Percentiles rank a stretch among this genome's conserved stretches.
phyloP scores from a whole-genome alignment of 2,888 invertebrate species.

The Elegia similella region DNA sequence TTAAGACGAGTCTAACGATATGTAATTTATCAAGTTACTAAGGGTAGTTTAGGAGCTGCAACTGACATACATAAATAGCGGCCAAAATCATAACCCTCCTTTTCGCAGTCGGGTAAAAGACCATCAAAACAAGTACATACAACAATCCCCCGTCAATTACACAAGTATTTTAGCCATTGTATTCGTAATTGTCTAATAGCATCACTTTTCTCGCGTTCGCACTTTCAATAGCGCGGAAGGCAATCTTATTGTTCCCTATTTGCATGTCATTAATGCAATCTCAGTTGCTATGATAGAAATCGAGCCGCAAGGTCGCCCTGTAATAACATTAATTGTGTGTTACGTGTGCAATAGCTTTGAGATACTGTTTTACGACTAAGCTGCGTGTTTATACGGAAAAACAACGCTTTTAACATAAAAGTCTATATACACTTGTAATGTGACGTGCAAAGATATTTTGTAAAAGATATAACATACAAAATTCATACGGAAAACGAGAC shows the following conservation, averaged over 20 bases:
- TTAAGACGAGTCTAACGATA: too few relatives aligned
- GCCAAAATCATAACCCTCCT: too few relatives aligned
- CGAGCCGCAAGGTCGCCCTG: slow-evolving; percentile 55
- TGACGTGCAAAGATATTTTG: too few relatives aligned
- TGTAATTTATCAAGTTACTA: too few relatives aligned
- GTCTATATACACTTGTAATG: too few relatives aligned
- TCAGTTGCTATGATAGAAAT: slow-evolving; percentile 72
- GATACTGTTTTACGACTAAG: slow-evolving; percentile 35
- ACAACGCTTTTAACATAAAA: too few relatives aligned
- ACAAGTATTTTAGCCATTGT: slow-evolving; percentile 41
- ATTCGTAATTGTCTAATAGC: slow-evolving; percentile 57
- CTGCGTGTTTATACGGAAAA: not conserved
- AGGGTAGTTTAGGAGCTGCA: too few relatives aligned
- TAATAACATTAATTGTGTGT: slow-evolving; percentile 65
- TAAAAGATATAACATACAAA: too few relatives aligned
- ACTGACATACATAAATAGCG: too few relatives aligned
- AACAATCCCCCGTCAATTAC: slow-evolving; percentile 11
- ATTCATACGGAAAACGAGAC: too few relatives aligned
- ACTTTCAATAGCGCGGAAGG: slow-evolving; percentile 74
- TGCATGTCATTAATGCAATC: slow-evolving; percentile 69
- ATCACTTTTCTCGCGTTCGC: slow-evolving; percentile 59
- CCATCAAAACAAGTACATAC: slow-evolving; percentile 1
- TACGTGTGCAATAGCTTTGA: slow-evolving; percentile 40
- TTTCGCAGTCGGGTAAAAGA: too few relatives aligned
- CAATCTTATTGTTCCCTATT: slow-evolving; percentile 56